Evolutionary conservation across 1,140 invertebrate species (phyloP).

Genomic region (Papilio polyxenes): DNA sequence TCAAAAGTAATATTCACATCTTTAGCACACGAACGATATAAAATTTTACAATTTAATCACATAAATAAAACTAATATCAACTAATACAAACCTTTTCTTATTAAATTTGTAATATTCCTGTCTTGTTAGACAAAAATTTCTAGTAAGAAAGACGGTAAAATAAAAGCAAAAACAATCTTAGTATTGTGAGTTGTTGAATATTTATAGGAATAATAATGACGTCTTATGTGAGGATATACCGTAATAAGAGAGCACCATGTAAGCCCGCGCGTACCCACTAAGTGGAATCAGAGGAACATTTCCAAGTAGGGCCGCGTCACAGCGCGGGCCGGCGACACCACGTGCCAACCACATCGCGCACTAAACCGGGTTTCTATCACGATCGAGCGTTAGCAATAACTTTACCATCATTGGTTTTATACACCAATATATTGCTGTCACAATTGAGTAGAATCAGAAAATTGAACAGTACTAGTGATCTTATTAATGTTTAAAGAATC

Average conservation of each 20-base stretch:
- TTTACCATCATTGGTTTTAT: too few species aligned
- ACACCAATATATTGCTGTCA: too few species aligned
- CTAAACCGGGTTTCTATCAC: background rate
- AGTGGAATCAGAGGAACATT: conserved; percentile 78
- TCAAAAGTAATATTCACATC: conserved; percentile 8
- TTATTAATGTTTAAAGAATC: too few species aligned
- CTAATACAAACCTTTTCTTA: background rate
- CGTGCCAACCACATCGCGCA: background rate
- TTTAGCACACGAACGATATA: background rate
- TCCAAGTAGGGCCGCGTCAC: conserved; percentile 75
- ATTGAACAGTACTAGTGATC: too few species aligned
- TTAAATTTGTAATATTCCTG: background rate
- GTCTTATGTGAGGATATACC: background rate
- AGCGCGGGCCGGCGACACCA: conserved; percentile 54
- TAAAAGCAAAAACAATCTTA: background rate
- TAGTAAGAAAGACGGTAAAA: background rate
- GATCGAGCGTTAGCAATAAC: too few species aligned
- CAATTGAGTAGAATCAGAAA: too few species aligned
- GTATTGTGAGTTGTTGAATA: conserved; percentile 15
- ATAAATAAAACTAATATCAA: background rate
- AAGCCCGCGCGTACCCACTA: conserved; percentile 58
- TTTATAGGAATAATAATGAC: conserved; percentile 28
- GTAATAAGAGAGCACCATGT: conserved; percentile 56
- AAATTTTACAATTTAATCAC: conserved; percentile 4
- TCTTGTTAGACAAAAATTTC: background rate